phyloP scores from a whole-genome alignment of 2,888 invertebrate species.

The Congeria kusceri region DNA sequence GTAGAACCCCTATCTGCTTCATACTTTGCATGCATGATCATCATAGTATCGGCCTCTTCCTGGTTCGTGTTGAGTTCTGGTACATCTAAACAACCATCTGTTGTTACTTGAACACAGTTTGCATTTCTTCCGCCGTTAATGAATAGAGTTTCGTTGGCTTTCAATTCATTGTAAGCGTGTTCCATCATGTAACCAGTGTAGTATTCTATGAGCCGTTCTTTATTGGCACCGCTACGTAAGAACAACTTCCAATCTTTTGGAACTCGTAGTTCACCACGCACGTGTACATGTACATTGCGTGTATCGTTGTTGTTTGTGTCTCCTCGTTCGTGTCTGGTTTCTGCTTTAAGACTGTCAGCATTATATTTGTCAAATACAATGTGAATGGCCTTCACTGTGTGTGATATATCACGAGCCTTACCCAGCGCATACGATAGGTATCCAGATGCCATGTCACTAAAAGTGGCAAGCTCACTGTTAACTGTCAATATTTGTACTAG shows the following conservation, averaged over 20 bases:
- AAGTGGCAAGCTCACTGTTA: too few species aligned
- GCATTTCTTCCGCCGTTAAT: background rate
- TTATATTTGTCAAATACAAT: constrained; percentile 3
- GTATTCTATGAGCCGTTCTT: background rate
- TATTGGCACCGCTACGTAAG: background rate
- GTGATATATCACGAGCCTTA: too few species aligned
- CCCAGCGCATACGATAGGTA: too few species aligned
- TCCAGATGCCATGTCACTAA: too few species aligned
- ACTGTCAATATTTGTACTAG: too few species aligned
- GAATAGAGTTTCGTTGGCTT: background rate
- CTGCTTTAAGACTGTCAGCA: background rate
- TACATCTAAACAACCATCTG: background rate
- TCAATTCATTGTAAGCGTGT: background rate
- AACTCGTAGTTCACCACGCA: background rate
- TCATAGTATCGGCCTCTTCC: constrained; percentile 39
- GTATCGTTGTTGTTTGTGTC: too few species aligned
- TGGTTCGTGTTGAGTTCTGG: constrained; percentile 13
- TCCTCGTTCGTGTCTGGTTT: background rate
- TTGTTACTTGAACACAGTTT: background rate
- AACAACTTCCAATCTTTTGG: constrained; percentile 1
- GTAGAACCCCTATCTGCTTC: constrained; percentile 10
- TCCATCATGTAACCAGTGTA: background rate
- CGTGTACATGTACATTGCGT: too few species aligned
- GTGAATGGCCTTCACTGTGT: too few species aligned
- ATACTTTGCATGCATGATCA: constrained; percentile 26